Conservation (phyloP, 2,888 invertebrate genomes). For the Caenorhabditis sinica region DNA sequence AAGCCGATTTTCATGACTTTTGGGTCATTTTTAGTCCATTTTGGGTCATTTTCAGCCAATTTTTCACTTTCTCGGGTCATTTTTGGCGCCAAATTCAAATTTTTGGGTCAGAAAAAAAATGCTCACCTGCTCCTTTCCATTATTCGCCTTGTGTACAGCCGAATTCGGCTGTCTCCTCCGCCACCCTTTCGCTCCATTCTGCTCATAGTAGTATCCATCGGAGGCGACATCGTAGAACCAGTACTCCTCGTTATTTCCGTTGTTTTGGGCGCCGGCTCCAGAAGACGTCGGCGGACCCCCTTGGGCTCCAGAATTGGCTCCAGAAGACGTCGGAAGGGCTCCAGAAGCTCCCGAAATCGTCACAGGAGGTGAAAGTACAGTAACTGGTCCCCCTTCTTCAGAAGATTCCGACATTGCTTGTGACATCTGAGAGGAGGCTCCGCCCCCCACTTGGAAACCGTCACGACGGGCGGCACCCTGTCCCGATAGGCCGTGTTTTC, state of each 20-base stretch:
- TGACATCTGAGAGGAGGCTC: neutral
- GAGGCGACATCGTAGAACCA: constrained; percentile 80
- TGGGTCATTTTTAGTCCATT: too few relatives aligned
- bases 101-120: neutral
- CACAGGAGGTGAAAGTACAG: too few relatives aligned
- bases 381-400: constrained; percentile 63
- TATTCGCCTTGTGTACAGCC: constrained; percentile 61
- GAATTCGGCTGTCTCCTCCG: constrained; percentile 73
- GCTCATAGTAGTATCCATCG: constrained; percentile 83
- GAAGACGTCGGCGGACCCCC: neutral
- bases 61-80: neutral
- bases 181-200: constrained; percentile 81
- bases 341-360: too few relatives aligned
- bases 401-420: constrained; percentile 61
- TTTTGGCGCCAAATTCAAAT: too few relatives aligned
- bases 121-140: constrained; percentile 68
- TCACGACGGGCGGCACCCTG: constrained; percentile 51
- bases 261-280: too few relatives aligned
- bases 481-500: constrained; percentile 55
- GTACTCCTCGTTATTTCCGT: constrained; percentile 51
- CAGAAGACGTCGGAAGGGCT: neutral
- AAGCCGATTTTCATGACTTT: too few relatives aligned
- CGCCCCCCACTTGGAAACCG: constrained; percentile 35
- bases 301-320: too few relatives aligned
- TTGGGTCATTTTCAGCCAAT: neutral